Conservation (phyloP, 2,113 vertebrate species). For the Pyrgilauda ruficollis region DNA sequence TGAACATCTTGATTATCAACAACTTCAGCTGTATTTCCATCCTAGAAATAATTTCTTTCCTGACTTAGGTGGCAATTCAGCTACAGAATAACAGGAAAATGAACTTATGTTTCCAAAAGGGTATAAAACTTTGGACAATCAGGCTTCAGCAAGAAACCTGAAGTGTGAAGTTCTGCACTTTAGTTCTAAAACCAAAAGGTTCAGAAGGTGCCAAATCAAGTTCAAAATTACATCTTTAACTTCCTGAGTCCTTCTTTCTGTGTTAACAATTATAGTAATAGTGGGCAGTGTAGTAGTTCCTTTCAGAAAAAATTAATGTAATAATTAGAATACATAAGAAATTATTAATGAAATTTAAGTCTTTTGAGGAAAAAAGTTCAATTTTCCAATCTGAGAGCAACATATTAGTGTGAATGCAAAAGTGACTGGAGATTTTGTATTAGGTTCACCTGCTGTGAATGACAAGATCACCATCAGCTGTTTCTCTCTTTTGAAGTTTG, state of each 20-base stretch:
- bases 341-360: neutral
- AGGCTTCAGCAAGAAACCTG: neutral
- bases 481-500: neutral
- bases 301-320: neutral
- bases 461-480: neutral
- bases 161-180: neutral
- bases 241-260: neutral
- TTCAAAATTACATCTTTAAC: neutral
- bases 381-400: neutral
- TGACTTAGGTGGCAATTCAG: constrained; percentile 3
- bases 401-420: neutral
- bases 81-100: constrained; percentile 40
- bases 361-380: neutral
- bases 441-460: neutral
- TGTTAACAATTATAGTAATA: neutral
- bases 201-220: neutral
- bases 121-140: neutral
- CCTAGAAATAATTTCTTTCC: constrained; percentile 45
- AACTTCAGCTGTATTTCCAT: constrained; percentile 44
- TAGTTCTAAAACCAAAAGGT: neutral
- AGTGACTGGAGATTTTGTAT: neutral
- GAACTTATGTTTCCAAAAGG: neutral
- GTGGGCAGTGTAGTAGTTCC: neutral
- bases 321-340: neutral
- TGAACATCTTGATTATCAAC: constrained; percentile 43